Base-by-base conservation (phyloP, 1,140 invertebrate genomes). In the Meloidogyne hapla region DNA sequence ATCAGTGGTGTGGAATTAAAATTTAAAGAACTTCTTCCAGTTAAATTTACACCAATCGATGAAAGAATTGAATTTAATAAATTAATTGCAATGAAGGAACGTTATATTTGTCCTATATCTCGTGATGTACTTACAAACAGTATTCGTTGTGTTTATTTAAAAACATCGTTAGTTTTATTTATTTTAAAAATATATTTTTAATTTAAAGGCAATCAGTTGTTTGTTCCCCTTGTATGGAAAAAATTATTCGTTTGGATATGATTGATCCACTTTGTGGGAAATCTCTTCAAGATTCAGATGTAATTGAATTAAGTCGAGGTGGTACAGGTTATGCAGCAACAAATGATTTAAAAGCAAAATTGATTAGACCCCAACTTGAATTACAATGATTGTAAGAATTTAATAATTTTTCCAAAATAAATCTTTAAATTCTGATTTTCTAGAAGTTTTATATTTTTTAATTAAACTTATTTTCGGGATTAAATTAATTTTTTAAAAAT, bases 101-200 rank as follows among this genome's bases (percentile, higher is more conserved):
- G 95, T 85, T 99, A 96, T 87, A 96, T 96, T 91, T 99, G 97
- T 89, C 93, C 96, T 6, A 92, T 99, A 0, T 98, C 95, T 33
- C 93, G 95, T 88, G 97, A 99, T 89, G 91, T 96, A 69, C 88
- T 99, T 13, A 92, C 93, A 77, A 98, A 99, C 90, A 93, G 94
- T 23, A 92, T 95, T 4, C 94, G 94, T 9, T 95, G 93, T 89
- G 95, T 93, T 75, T 92, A 98, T 66, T 90, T 99, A 26, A 92
- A 90, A 89, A 92, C 94, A 25, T 80, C 79, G 79, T 77, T 69
- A 25, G 79, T 82, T 70, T 73, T 56, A 77, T 64, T 5, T 21
- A 48, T 21, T 74, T 42, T n/a, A n/a, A 21, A 38, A 67, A 72
- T 75, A 64, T 74, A n/a, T 21, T 9, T 67, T 74, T 13, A 18